Evolutionary conservation across 2,113 vertebrate species (phyloP).

Genomic region (Ptyas mucosa): DNA sequence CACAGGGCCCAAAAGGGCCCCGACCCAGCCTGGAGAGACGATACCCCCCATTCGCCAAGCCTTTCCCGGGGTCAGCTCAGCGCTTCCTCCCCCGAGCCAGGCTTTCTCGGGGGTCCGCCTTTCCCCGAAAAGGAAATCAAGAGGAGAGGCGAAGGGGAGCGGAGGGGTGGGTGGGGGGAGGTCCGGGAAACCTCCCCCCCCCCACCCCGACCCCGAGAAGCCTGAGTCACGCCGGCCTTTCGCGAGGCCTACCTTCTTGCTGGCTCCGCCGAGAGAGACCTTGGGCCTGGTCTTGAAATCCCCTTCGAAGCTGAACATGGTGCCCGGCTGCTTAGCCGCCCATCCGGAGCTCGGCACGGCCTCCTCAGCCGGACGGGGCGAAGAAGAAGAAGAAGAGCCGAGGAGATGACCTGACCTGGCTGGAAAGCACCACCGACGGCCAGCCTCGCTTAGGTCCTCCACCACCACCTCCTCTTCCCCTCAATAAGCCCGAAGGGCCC

Average conservation of each 20-base stretch:
- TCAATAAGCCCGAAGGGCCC: neutral
- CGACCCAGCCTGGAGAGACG: neutral
- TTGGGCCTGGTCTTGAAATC: constrained; percentile 98
- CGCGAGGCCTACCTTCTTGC: constrained; percentile 81
- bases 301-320: constrained; percentile 98
- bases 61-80: neutral
- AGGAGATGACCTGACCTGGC: neutral
- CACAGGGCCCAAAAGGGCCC: neutral
- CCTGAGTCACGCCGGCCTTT: constrained; percentile 55
- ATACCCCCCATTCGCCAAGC: neutral
- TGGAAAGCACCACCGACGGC: neutral
- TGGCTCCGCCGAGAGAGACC: constrained; percentile 96
- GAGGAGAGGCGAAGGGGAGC: neutral
- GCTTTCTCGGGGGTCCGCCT: neutral
- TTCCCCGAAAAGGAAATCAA: neutral
- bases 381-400: neutral
- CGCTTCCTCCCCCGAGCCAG: neutral
- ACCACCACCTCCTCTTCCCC: no score
- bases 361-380: neutral
- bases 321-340: constrained; percentile 75
- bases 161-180: no score
- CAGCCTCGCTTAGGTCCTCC: neutral
- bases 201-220: neutral
- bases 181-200: neutral
- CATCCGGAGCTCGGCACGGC: constrained; percentile 72